Conservation (phyloP, 2,888 invertebrate species). For the Epinotia brunnichana region DNA sequence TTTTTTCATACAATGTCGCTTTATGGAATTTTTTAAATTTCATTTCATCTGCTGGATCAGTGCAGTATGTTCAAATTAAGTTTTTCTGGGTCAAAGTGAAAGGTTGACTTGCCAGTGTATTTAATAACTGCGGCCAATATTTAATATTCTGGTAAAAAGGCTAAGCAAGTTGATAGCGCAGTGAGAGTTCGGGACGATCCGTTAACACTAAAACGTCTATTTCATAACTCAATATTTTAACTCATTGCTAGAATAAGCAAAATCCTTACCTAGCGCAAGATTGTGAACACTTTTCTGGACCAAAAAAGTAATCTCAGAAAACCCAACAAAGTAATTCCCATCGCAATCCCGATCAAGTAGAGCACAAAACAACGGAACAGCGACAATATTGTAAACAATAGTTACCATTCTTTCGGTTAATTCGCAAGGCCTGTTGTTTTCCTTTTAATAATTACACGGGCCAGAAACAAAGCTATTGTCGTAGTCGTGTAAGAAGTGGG, state of each 20-base stretch:
- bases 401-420: conserved; percentile 51
- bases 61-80: conserved; percentile 26
- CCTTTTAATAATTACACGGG: conserved; percentile 64
- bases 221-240: neutral
- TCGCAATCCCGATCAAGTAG: conserved; percentile 28
- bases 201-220: neutral
- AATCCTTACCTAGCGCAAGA: neutral
- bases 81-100: neutral
- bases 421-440: conserved; percentile 54
- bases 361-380: conserved; percentile 36
- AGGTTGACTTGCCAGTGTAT: neutral
- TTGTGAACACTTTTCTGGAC: neutral
- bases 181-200: no score
- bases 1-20: conserved; percentile 58
- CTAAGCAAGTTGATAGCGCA: no score
- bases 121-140: no score
- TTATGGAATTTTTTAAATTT: conserved; percentile 35
- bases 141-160: no score
- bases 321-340: conserved; percentile 29
- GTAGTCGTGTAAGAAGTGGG: conserved; percentile 63
- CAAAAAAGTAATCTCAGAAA: conserved; percentile 7
- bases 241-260: neutral
- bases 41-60: conserved; percentile 9
- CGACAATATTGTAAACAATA: conserved; percentile 43
- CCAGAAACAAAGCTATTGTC: conserved; percentile 67